Evolutionary conservation across 2,113 vertebrate species (phyloP).

Genomic region (Coregonus clupeaformis): DNA sequence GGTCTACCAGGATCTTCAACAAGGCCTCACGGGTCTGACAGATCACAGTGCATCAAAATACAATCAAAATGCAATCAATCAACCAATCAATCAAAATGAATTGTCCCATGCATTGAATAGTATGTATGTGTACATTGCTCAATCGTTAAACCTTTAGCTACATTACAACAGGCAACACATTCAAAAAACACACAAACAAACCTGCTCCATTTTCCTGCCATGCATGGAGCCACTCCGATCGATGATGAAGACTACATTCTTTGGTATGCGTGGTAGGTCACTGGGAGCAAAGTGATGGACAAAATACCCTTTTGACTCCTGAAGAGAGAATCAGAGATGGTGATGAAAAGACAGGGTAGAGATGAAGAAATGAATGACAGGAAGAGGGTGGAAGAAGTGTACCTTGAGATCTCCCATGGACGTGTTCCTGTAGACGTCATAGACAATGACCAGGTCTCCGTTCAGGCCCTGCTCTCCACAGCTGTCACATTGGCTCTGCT

Average conservation of each 20-base stretch:
- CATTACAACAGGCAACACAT: not conserved
- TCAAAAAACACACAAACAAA: too few relatives aligned
- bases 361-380: not conserved
- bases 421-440: constrained; percentile 83
- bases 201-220: constrained; percentile 84
- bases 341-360: not conserved
- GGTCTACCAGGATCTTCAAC: constrained; percentile 83
- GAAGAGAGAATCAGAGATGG: not conserved
- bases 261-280: constrained; percentile 78
- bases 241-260: constrained; percentile 90
- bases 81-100: not conserved
- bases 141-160: too few relatives aligned
- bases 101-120: not conserved
- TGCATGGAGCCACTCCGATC: constrained; percentile 88
- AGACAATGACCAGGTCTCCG: constrained; percentile 84
- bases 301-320: constrained; percentile 86
- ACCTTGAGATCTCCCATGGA: constrained; percentile 79
- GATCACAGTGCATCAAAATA: not conserved
- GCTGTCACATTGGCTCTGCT: constrained; percentile 80
- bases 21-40: constrained; percentile 83
- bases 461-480: constrained; percentile 79
- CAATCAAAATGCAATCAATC: too few relatives aligned
- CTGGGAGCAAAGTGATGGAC: constrained; percentile 91
- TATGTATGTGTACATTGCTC: not conserved
- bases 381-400: not conserved